phyloP scores from a whole-genome alignment of 2,113 vertebrate species.

The Mobula birostris region DNA sequence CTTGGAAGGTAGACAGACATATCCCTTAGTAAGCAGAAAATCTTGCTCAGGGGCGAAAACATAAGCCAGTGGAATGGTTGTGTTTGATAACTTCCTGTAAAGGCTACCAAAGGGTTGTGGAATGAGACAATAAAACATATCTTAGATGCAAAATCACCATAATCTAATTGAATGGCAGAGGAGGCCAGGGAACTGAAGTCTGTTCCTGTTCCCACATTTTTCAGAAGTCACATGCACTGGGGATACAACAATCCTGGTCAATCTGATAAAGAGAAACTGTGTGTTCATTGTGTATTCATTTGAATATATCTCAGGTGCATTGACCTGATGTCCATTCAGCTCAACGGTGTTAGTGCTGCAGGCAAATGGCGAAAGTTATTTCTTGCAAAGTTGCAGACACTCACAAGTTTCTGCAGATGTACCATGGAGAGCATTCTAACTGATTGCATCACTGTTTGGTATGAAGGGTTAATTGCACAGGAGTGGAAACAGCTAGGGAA shows the following conservation, averaged over 20 bases:
- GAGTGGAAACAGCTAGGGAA: no score
- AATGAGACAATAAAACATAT: not conserved
- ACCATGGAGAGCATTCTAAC: no score
- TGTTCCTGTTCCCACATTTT: not conserved
- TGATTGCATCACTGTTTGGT: no score
- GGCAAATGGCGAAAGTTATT: not conserved
- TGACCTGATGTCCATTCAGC: not conserved
- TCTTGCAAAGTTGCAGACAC: no score
- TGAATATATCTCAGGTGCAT: not conserved
- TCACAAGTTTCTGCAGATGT: no score
- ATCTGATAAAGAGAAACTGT: not conserved
- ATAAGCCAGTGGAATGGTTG: not conserved
- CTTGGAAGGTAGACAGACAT: not conserved
- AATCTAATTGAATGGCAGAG: not conserved
- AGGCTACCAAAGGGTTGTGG: not conserved
- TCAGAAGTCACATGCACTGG: not conserved
- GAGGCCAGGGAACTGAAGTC: not conserved
- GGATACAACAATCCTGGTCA: not conserved
- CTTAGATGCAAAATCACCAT: not conserved
- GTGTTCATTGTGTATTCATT: not conserved
- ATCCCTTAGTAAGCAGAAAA: not conserved
- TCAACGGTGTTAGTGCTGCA: not conserved
- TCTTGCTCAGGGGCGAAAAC: not conserved
- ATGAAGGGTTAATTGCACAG: no score
- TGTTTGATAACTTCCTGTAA: not conserved